These are phyloP conservation scores for Rhopilema esculentum DNA, from an alignment of 30 jellyfish, hydroid and myxozoan species.

Conservation along the genomic window DNA sequence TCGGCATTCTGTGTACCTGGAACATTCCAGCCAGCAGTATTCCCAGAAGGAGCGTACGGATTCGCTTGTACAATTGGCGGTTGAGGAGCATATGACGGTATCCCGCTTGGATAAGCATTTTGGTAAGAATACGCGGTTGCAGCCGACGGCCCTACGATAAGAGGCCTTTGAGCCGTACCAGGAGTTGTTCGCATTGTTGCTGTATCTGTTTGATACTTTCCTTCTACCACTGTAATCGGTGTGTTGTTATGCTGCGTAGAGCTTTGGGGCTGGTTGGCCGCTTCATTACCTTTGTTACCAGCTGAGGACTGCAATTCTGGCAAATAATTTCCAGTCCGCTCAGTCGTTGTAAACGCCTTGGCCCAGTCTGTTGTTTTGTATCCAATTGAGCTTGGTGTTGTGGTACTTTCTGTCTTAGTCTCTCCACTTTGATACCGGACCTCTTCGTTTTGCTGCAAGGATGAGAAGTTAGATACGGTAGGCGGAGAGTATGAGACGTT, in stretches of 20 bases:
- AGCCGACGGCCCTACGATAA: background rate
- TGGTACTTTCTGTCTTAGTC: constrained; percentile 18
- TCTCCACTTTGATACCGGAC: too few relatives aligned
- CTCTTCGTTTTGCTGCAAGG: constrained; percentile 5
- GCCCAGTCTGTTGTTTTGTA: constrained; percentile 63
- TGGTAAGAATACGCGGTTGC: constrained; percentile 3
- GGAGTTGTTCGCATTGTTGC: constrained; percentile 36
- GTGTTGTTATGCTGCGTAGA: background rate
- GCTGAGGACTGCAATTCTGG: background rate
- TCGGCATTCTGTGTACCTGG: constrained; percentile 7
- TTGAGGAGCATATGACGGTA: background rate
- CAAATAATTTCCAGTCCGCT: background rate
- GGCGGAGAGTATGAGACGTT: background rate
- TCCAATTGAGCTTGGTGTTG: constrained; percentile 41
- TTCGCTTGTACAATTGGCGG: background rate
- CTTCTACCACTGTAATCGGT: constrained; percentile 8
- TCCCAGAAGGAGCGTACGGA: background rate
- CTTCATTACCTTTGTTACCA: background rate
- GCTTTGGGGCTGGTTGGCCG: background rate
- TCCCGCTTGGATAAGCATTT: background rate
- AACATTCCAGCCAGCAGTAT: constrained; percentile 12
- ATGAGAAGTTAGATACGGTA: background rate
- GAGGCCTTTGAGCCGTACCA: background rate
- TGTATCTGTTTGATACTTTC: constrained; percentile 35
- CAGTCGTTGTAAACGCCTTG: constrained; percentile 30